phyloP scores from a whole-genome alignment of 2,888 invertebrate species.

The Steinernema hermaphroditum region DNA sequence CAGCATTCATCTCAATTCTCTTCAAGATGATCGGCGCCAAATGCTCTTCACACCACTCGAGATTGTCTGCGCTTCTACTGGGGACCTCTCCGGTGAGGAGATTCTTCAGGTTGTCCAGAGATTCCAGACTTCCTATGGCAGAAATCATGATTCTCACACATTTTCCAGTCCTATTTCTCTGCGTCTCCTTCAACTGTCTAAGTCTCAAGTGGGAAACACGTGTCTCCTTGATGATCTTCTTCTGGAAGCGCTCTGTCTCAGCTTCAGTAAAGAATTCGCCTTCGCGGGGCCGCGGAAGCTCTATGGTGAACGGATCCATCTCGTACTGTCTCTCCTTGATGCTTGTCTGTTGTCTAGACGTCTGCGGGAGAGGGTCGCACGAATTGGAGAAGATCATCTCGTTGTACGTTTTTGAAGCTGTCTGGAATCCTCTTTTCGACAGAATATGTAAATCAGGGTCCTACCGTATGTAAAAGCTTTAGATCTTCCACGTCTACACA shows the following conservation, averaged over 20 bases:
- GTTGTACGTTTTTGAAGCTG: background rate
- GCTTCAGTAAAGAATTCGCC: background rate
- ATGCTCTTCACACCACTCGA: background rate
- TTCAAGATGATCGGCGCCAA: background rate
- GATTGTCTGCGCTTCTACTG: background rate
- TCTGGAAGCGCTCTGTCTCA: background rate
- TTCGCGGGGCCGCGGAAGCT: background rate
- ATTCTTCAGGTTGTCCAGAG: background rate
- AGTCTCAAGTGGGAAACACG: background rate
- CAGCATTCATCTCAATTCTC: too few relatives aligned
- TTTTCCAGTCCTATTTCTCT: background rate
- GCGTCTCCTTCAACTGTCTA: background rate
- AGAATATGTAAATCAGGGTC: too few relatives aligned
- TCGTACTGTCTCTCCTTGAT: background rate
- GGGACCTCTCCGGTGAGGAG: background rate
- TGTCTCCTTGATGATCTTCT: background rate
- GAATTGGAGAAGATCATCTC: background rate
- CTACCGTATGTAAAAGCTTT: background rate
- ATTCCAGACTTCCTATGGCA: background rate
- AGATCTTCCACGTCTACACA: background rate
- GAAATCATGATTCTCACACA: background rate
- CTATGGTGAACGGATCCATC: background rate
- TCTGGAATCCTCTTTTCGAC: too few relatives aligned
- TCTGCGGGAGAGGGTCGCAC: background rate
- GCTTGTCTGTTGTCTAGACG: background rate